Evolutionary conservation across 2,888 invertebrate species (phyloP).

Genomic region (Sceliomorpha sp.): DNA sequence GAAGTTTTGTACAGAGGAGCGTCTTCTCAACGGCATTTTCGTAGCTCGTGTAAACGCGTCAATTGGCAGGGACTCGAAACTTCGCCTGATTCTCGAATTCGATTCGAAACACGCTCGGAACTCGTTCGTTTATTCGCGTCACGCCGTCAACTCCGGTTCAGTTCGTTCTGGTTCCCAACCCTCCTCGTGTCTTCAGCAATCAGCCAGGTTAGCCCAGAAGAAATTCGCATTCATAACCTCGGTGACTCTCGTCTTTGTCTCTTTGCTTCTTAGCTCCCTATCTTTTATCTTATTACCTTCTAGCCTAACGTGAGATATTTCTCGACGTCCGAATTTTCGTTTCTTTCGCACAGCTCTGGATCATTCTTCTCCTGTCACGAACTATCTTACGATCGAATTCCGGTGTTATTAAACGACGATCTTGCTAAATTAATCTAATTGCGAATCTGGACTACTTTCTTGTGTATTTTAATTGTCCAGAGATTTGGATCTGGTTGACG

Average conservation of each 20-base stretch:
- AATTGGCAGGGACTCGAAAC: slow-evolving; percentile 49
- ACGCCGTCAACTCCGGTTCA: slow-evolving; percentile 64
- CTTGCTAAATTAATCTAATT: no score
- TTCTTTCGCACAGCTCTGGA: slow-evolving; percentile 45
- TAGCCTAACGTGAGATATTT: slow-evolving; percentile 42
- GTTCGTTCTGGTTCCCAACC: slow-evolving; percentile 57
- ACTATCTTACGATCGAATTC: slow-evolving; percentile 17
- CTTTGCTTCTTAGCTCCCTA: slow-evolving; percentile 41
- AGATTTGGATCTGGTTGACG: no score
- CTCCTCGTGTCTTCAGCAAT: slow-evolving; percentile 66
- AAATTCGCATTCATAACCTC: slow-evolving; percentile 77
- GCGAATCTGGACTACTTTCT: no score
- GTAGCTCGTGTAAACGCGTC: slow-evolving; percentile 53
- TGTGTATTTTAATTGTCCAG: no score
- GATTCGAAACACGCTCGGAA: slow-evolving; percentile 70
- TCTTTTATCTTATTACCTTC: slow-evolving; percentile 41
- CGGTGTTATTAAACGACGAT: not conserved
- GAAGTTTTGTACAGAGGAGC: slow-evolving; percentile 38
- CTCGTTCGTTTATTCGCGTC: slow-evolving; percentile 75
- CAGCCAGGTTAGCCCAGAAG: slow-evolving; percentile 63
- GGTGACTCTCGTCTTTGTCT: slow-evolving; percentile 55
- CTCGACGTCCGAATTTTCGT: slow-evolving; percentile 71
- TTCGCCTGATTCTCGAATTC: slow-evolving; percentile 57
- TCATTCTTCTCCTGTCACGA: no score
- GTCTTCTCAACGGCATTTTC: slow-evolving; percentile 49